Evolutionary conservation across 2,888 invertebrate species (phyloP).

Genomic region (Chaetoderma sp.): DNA sequence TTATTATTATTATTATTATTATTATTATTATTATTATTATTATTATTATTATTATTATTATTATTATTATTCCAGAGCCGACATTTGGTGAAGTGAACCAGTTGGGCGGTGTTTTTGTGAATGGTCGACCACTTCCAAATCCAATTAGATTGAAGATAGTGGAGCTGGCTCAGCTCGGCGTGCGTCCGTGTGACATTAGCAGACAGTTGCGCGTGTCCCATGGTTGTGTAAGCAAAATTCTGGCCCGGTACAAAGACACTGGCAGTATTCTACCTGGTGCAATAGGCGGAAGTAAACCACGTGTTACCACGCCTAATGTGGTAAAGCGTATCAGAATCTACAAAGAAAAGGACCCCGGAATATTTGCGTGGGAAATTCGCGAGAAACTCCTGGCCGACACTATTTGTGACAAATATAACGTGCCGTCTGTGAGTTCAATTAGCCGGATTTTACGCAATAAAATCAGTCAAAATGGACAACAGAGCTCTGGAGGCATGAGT

Average conservation of each 20-base stretch:
- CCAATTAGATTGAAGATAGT: conserved; percentile 87
- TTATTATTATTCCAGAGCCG: conserved; percentile 69
- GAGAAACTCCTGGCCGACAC: conserved; percentile 90
- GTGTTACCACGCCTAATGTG: conserved; percentile 89
- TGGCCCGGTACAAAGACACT: conserved; percentile 79
- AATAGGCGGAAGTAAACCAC: conserved; percentile 92
- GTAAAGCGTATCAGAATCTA: conserved; percentile 91
- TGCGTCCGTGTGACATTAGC: conserved; percentile 91
- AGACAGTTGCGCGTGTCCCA: conserved; percentile 80
- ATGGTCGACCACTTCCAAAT: conserved; percentile 89
- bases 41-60: no score
- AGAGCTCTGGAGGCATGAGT: no score
- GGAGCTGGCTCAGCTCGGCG: conserved; percentile 87
- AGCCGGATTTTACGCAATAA: conserved; percentile 93
- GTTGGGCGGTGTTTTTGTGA: conserved; percentile 91
- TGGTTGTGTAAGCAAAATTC: conserved; percentile 92
- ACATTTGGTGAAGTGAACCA: conserved; percentile 96
- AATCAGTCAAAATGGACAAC: no score
- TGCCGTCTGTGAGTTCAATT: conserved; percentile 95
- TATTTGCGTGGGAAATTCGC: conserved; percentile 96
- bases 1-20: no score
- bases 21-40: no score
- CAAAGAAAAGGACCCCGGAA: conserved; percentile 91
- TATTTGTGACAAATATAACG: conserved; percentile 96
- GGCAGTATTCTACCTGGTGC: conserved; percentile 94